These are phyloP conservation scores for Athalia cordata DNA, from an alignment of 2,888 invertebrate genomes.

Conservation along the genomic window DNA sequence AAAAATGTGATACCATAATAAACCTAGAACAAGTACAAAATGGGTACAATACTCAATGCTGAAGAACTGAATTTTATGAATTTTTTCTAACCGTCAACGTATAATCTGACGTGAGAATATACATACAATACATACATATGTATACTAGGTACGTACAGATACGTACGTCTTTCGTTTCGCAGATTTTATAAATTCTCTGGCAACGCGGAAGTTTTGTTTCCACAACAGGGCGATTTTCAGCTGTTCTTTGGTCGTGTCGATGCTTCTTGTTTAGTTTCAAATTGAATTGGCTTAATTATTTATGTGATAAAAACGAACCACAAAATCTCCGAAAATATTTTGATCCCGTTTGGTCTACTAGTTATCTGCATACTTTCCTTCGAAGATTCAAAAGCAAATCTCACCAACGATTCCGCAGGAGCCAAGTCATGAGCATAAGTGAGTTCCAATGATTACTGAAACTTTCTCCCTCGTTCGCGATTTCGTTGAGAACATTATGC, in stretches of 20 bases:
- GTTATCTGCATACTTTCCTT: not conserved
- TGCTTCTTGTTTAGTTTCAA: conserved; percentile 36
- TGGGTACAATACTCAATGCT: no score
- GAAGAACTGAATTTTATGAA: no score
- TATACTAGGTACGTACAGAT: not conserved
- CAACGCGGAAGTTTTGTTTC: conserved; percentile 58
- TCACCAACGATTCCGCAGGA: conserved; percentile 18
- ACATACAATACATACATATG: not conserved
- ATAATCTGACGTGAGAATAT: not conserved
- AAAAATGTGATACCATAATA: no score
- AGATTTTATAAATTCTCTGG: conserved; percentile 48
- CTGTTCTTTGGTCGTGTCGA: conserved; percentile 31
- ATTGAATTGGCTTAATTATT: conserved; percentile 39
- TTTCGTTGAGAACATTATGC: not conserved
- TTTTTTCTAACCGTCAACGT: no score
- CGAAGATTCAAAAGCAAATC: conserved; percentile 32
- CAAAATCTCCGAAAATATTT: conserved; percentile 40
- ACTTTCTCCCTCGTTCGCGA: no score
- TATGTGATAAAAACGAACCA: conserved; percentile 27
- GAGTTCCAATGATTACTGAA: not conserved
- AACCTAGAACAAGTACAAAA: no score
- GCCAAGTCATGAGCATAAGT: conserved; percentile 28
- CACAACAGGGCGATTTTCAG: conserved; percentile 48
- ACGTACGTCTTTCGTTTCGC: conserved; percentile 26
- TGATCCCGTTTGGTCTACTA: conserved; percentile 24